Percentiles rank a stretch among this genome's conserved stretches.
These are phyloP conservation scores for Caenorhabditis plicata DNA, from an alignment of 2,888 invertebrate species.

Conservation along the genomic window DNA sequence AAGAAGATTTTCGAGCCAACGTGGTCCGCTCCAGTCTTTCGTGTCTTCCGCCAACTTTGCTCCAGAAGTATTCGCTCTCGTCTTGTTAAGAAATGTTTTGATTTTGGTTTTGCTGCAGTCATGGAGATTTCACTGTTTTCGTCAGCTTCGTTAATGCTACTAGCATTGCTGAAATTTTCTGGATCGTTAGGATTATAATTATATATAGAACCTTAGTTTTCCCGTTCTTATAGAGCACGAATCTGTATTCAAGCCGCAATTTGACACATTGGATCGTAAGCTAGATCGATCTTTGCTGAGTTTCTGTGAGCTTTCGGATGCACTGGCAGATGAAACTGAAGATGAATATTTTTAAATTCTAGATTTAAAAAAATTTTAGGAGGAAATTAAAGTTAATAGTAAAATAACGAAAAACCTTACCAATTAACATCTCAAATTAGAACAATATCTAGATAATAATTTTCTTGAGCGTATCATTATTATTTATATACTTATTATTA, in stretches of 20 bases:
- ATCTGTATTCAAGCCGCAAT: constrained; percentile 22
- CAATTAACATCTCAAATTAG: no score
- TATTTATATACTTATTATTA: no score
- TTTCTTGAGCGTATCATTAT: no score
- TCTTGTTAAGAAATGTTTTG: constrained; percentile 49
- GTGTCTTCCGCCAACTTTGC: constrained; percentile 58
- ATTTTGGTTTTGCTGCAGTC: constrained; percentile 28
- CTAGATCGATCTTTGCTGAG: constrained; percentile 2
- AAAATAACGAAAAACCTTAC: no score
- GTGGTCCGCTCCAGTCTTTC: constrained; percentile 60
- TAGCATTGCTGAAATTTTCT: no score
- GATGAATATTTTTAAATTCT: constrained; percentile 1
- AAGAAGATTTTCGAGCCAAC: constrained; percentile 62
- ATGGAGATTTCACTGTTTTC: no score
- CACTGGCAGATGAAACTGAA: constrained; percentile 34
- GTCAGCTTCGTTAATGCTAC: no score
- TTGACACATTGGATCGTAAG: constrained; percentile 25
- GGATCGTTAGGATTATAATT: no score
- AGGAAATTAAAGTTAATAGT: no score
- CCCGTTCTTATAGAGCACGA: no score
- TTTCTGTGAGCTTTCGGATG: constrained; percentile 14
- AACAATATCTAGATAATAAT: no score
- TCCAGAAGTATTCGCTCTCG: constrained; percentile 54
- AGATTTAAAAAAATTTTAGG: neutral
- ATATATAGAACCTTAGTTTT: no score